These are phyloP conservation scores for Epinephelus lanceolatus DNA, from an alignment of 2,113 vertebrate species.

Conservation along the genomic window DNA sequence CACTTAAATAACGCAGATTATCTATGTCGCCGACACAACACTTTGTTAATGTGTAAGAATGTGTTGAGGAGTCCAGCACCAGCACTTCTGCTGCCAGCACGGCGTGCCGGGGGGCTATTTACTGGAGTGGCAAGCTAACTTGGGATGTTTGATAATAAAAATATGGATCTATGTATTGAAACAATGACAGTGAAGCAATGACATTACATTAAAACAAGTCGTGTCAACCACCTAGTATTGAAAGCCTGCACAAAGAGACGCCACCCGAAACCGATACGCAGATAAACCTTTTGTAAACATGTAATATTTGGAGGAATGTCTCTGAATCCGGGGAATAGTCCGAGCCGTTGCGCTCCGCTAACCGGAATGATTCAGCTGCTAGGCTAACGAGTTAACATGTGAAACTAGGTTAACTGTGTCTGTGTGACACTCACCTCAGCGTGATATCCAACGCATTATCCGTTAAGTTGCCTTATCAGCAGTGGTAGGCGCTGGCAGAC, in stretches of 20 bases:
- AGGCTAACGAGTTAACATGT: conserved; percentile 51
- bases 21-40: neutral
- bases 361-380: conserved; percentile 51
- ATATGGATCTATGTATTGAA: conserved; percentile 17
- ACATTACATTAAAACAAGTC: neutral
- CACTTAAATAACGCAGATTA: conserved; percentile 11
- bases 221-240: accelerated
- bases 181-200: neutral
- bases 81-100: conserved; percentile 49
- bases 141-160: conserved; percentile 17
- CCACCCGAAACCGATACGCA: neutral
- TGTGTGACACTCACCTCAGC: conserved; percentile 71
- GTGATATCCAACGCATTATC: conserved; percentile 17
- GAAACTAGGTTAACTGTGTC: conserved; percentile 55
- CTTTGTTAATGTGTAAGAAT: conserved; percentile 36
- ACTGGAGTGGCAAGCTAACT: conserved; percentile 45
- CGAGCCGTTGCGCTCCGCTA: conserved; percentile 57
- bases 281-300: conserved; percentile 33
- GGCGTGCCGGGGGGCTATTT: conserved; percentile 28
- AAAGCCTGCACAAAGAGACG: too few species aligned
- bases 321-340: conserved; percentile 70
- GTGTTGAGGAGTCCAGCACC: conserved; percentile 6
- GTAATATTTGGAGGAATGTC: conserved; percentile 43
- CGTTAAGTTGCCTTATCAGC: neutral
- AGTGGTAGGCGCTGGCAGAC: conserved; percentile 14